Evolutionary conservation across 2,888 invertebrate species (phyloP).

Genomic region (Macrophya alboannulata): DNA sequence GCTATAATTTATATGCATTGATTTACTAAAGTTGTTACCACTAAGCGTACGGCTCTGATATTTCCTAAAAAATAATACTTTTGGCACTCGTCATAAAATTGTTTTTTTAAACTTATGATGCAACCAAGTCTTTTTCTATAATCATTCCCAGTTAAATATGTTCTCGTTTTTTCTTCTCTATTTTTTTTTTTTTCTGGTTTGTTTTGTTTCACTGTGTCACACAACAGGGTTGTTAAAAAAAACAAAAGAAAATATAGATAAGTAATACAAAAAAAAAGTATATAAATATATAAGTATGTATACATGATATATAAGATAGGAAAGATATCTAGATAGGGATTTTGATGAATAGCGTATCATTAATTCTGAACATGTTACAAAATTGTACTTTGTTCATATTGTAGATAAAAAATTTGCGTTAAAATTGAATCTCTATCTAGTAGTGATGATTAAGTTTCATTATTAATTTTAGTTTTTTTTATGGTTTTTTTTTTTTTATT

Average conservation of each 20-base stretch:
- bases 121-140: slow-evolving; percentile 62
- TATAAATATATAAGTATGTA: slow-evolving; percentile 38
- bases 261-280: slow-evolving; percentile 53
- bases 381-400: slow-evolving; percentile 45
- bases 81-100: slow-evolving; percentile 9
- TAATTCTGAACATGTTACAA: slow-evolving; percentile 57
- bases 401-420: slow-evolving; percentile 32
- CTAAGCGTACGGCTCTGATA: not conserved
- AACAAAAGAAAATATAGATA: slow-evolving; percentile 56
- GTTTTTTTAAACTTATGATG: slow-evolving; percentile 59
- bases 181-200: slow-evolving; percentile 2
- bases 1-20: slow-evolving; percentile 66
- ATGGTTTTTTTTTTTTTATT: not conserved
- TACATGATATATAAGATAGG: slow-evolving; percentile 53
- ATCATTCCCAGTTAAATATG: slow-evolving; percentile 71
- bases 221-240: slow-evolving; percentile 45
- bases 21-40: slow-evolving; percentile 27
- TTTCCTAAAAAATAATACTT: slow-evolving; percentile 11
- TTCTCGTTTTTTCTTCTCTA: slow-evolving; percentile 58
- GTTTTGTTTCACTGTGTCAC: slow-evolving; percentile 19
- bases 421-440: slow-evolving; percentile 47
- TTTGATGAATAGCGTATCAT: slow-evolving; percentile 65
- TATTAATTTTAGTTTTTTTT: not conserved
- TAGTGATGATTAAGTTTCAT: slow-evolving; percentile 44
- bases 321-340: slow-evolving; percentile 64